These are phyloP conservation scores for Semnornis frantzii DNA, from an alignment of 2,113 vertebrate species.

Conservation along the genomic window DNA sequence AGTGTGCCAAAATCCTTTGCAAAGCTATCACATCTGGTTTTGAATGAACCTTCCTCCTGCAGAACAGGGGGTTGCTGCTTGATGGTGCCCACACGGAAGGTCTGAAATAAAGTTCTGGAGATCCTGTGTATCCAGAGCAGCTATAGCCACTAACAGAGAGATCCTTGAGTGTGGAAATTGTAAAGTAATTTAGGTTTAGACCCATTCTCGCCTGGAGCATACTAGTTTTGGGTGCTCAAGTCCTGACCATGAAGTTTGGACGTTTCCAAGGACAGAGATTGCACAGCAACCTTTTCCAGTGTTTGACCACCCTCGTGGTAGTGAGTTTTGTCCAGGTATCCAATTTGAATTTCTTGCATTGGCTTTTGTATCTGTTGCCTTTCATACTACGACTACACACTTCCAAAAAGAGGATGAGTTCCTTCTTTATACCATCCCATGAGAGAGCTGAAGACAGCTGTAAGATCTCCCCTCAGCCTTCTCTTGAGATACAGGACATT, in stretches of 20 bases:
- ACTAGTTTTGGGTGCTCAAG: neutral
- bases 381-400: rapidly evolving
- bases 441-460: no score
- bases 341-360: neutral
- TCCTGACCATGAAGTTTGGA: neutral
- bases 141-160: neutral
- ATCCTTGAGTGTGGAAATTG: neutral
- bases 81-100: neutral
- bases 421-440: neutral
- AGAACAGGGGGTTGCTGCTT: neutral
- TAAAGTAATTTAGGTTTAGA: neutral
- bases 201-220: neutral
- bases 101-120: neutral
- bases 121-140: neutral
- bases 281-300: neutral
- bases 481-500: neutral
- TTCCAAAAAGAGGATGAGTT: neutral
- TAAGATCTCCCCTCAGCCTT: no score
- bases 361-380: neutral
- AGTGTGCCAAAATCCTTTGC: neutral
- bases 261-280: neutral
- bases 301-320: neutral
- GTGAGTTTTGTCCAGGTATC: neutral
- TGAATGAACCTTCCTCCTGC: neutral
- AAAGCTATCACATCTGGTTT: neutral